phyloP scores from a whole-genome alignment of 2,113 vertebrate species.

The Centrocercus urophasianus region DNA sequence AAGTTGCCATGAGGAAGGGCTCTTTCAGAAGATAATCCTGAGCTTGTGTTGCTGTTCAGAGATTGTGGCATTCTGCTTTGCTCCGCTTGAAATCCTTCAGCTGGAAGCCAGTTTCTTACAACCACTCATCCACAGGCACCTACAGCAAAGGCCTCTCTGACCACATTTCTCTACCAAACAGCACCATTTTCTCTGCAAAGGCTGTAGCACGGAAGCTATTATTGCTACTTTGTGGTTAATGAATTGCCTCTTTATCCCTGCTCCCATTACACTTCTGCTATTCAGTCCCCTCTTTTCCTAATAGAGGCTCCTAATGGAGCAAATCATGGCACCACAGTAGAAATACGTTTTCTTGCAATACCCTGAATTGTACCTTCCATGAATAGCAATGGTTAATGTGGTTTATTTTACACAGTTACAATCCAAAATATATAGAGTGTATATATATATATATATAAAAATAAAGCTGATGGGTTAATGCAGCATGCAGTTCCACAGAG shows the following conservation, averaged over 20 bases:
- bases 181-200: fast-evolving
- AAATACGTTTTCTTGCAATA: not conserved
- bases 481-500: not conserved
- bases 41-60: not conserved
- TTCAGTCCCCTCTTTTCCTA: not conserved
- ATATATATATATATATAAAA: not conserved
- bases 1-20: not conserved
- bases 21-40: not conserved
- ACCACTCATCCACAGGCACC: fast-evolving
- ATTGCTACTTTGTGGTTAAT: not conserved
- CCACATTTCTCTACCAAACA: not conserved
- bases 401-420: slow-evolving; percentile 55
- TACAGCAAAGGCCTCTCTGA: not conserved
- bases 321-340: not conserved
- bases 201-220: not conserved
- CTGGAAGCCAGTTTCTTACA: not conserved
- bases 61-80: not conserved
- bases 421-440: not conserved
- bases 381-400: not conserved
- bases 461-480: not conserved
- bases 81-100: not conserved
- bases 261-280: not conserved
- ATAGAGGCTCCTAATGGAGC: not conserved
- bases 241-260: not conserved
- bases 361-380: not conserved